Conservation (phyloP, 2,888 invertebrate genomes). For the Eupithecia dodoneata region DNA sequence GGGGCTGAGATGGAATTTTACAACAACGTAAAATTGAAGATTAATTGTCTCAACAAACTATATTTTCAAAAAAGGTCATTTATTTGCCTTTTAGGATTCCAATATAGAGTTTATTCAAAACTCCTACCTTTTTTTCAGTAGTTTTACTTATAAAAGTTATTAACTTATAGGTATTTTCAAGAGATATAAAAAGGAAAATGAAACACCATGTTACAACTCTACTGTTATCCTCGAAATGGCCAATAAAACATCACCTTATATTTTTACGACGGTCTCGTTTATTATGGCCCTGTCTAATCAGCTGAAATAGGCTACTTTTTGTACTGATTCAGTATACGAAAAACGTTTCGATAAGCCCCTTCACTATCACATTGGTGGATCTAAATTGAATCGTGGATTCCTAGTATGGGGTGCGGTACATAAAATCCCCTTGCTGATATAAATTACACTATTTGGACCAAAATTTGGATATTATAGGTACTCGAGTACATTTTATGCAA, state of each 20-base stretch:
- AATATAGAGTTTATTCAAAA: neutral
- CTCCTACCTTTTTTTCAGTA: neutral
- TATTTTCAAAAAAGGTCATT: neutral
- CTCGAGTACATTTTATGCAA: no score
- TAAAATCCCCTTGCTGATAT: constrained; percentile 59
- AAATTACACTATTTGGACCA: neutral
- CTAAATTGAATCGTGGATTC: constrained; percentile 77
- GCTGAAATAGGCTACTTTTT: constrained; percentile 35
- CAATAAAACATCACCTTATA: constrained; percentile 15
- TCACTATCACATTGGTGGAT: constrained; percentile 71
- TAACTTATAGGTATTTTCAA: neutral
- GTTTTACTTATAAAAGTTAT: neutral
- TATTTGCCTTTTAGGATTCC: neutral
- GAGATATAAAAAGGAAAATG: neutral
- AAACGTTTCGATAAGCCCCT: constrained; percentile 51
- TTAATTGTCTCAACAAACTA: neutral
- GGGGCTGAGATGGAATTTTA: neutral
- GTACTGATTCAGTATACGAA: constrained; percentile 41
- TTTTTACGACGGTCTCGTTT: constrained; percentile 30
- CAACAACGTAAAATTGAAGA: neutral
- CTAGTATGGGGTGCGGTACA: constrained; percentile 66
- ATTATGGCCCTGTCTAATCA: constrained; percentile 35
- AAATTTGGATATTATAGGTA: neutral
- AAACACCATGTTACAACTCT: constrained; percentile 6
- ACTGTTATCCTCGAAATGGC: constrained; percentile 2